These are phyloP conservation scores for Drosophila sproati DNA, from an alignment of 1,140 invertebrate species.

Conservation along the genomic window DNA sequence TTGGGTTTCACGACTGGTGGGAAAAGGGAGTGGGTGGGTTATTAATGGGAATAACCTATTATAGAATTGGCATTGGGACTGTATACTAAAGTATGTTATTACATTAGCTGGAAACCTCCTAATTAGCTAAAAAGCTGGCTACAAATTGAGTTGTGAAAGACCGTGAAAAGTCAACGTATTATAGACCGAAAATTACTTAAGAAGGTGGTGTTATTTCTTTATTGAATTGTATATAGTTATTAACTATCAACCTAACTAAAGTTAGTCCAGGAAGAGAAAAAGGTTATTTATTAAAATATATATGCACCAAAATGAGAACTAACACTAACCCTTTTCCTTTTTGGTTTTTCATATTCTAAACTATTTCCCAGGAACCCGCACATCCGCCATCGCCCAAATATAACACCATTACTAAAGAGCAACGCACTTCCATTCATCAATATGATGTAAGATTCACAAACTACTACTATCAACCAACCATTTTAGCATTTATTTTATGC, in stretches of 20 bases:
- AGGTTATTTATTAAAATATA: not conserved
- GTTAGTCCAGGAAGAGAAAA: too few relatives aligned
- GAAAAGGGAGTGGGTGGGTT: not conserved
- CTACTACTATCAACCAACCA: constrained; percentile 14
- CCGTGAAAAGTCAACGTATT: not conserved
- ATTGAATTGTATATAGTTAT: too few relatives aligned
- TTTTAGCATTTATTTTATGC: constrained; percentile 44
- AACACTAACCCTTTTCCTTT: constrained; percentile 44
- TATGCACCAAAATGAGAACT: constrained; percentile 8
- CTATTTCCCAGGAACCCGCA: constrained; percentile 68
- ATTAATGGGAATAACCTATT: constrained; percentile 15
- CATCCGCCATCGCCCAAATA: constrained; percentile 83
- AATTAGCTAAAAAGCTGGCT: too few relatives aligned
- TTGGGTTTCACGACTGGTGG: constrained; percentile 11
- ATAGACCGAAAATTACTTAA: too few relatives aligned
- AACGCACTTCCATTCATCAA: constrained; percentile 80
- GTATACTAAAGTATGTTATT: not conserved
- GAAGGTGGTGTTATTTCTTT: too few relatives aligned
- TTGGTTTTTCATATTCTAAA: constrained; percentile 32
- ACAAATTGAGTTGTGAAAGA: not conserved
- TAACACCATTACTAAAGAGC: constrained; percentile 80
- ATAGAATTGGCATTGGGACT: constrained; percentile 7
- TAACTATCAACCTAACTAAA: too few relatives aligned
- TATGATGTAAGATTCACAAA: constrained; percentile 80
- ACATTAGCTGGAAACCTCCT: not conserved